These are phyloP conservation scores for Drusus annulatus DNA, from an alignment of 1,140 invertebrate species.

Conservation along the genomic window DNA sequence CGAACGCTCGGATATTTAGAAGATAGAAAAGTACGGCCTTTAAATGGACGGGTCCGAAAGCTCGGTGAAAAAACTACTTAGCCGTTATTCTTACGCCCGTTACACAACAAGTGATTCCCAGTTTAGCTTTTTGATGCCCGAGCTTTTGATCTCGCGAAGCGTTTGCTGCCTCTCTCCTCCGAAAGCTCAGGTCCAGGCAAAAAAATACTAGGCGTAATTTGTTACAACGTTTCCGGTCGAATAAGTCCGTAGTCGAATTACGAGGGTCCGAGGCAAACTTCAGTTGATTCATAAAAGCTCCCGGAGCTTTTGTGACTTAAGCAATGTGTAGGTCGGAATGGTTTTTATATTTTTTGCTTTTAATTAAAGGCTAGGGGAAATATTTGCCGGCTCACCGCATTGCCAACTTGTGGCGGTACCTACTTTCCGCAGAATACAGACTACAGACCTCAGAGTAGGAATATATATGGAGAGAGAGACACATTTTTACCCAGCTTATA, in stretches of 20 bases:
- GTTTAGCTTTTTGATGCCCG: slow-evolving; percentile 47
- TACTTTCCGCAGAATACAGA: not conserved
- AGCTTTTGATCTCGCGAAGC: slow-evolving; percentile 45
- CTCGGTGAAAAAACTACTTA: slow-evolving; percentile 27
- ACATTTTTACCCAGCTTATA: too few relatives aligned
- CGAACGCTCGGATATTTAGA: not conserved
- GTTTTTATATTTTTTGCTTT: slow-evolving; percentile 16
- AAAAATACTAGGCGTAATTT: slow-evolving; percentile 56
- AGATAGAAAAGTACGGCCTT: slow-evolving; percentile 22
- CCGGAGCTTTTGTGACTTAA: slow-evolving; percentile 31
- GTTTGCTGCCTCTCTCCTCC: slow-evolving; percentile 8
- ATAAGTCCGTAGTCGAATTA: slow-evolving; percentile 55
- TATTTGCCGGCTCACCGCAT: slow-evolving; percentile 1
- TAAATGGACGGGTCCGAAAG: slow-evolving; percentile 20
- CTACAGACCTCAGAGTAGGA: too few relatives aligned
- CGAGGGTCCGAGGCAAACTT: slow-evolving; percentile 36
- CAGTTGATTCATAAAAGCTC: slow-evolving; percentile 36
- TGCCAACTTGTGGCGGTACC: not conserved
- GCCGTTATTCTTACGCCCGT: slow-evolving; percentile 35
- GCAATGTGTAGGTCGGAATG: not conserved
- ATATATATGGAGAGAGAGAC: too few relatives aligned
- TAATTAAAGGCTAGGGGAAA: slow-evolving; percentile 9
- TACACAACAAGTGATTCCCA: slow-evolving; percentile 44
- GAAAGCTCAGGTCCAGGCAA: slow-evolving; percentile 38
- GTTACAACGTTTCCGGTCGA: slow-evolving; percentile 58